Conservation (phyloP, 2,113 vertebrate species). For the Ceyx margarethae region DNA sequence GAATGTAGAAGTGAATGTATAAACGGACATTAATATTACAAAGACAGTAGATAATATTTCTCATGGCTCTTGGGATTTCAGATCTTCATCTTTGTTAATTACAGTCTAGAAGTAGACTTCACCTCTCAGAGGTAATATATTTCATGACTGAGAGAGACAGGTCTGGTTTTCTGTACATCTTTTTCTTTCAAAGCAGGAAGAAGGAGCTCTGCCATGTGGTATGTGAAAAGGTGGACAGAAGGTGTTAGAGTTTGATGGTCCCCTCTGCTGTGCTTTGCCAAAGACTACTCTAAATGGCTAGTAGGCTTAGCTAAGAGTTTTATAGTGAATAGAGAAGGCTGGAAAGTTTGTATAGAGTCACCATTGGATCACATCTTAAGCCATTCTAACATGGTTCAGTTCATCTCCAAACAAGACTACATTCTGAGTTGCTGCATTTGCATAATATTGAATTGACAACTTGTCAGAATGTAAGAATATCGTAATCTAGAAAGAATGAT, state of each 20-base stretch:
- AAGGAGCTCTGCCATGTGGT: background rate
- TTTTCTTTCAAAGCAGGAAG: background rate
- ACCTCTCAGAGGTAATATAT: background rate
- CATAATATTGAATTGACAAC: background rate
- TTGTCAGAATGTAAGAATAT: background rate
- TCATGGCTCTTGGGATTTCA: background rate
- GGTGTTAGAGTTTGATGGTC: background rate
- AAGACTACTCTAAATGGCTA: background rate
- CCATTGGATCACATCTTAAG: background rate
- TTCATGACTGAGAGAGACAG: background rate
- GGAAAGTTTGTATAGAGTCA: background rate
- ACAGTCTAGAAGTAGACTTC: background rate
- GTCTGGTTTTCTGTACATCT: background rate
- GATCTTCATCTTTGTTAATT: background rate
- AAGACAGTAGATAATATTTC: background rate
- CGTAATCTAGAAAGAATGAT: background rate
- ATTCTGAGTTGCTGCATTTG: background rate
- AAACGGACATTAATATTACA: background rate
- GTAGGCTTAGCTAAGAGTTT: background rate
- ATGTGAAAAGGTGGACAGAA: background rate
- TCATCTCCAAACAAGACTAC: background rate
- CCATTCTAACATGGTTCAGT: background rate
- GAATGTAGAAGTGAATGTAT: background rate
- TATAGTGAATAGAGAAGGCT: background rate
- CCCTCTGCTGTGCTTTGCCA: background rate